These are phyloP conservation scores for Porites evermanni DNA, from an alignment of 92 coral and sea anemone genomes.

Conservation along the genomic window DNA sequence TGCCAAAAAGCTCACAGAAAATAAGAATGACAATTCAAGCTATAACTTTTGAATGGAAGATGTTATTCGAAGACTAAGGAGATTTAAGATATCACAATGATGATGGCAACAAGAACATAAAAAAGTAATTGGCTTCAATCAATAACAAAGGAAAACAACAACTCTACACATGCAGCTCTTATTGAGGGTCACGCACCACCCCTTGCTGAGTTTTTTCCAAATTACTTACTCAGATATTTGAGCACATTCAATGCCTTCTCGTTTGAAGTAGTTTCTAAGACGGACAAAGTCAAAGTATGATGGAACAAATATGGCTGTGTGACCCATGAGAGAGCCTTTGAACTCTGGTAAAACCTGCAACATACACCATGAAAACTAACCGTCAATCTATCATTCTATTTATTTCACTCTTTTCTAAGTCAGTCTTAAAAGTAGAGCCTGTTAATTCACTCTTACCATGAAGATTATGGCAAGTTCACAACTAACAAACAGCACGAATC, in stretches of 20 bases:
- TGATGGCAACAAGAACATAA: too few species aligned
- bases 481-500: too few species aligned
- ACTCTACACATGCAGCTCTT: too few species aligned
- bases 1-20: too few species aligned
- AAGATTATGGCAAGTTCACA: too few species aligned
- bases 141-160: too few species aligned
- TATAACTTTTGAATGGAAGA: too few species aligned
- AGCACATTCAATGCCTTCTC: constrained; percentile 83
- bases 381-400: not conserved
- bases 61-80: too few species aligned
- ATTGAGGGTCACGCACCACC: too few species aligned
- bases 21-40: too few species aligned
- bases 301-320: constrained; percentile 94
- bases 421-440: not conserved
- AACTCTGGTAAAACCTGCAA: constrained; percentile 89
- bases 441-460: too few species aligned
- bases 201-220: not conserved
- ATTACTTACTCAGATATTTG: constrained; percentile 97
- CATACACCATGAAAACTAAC: not conserved
- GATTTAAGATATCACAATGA: too few species aligned
- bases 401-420: not conserved
- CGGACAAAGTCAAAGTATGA: constrained; percentile 98
- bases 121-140: not conserved
- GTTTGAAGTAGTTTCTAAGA: constrained; percentile 82
- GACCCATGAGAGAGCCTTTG: constrained; percentile 76